Base-by-base conservation (phyloP, 2,888 invertebrate genomes). In the Scelioninae gen. 1 region DNA sequence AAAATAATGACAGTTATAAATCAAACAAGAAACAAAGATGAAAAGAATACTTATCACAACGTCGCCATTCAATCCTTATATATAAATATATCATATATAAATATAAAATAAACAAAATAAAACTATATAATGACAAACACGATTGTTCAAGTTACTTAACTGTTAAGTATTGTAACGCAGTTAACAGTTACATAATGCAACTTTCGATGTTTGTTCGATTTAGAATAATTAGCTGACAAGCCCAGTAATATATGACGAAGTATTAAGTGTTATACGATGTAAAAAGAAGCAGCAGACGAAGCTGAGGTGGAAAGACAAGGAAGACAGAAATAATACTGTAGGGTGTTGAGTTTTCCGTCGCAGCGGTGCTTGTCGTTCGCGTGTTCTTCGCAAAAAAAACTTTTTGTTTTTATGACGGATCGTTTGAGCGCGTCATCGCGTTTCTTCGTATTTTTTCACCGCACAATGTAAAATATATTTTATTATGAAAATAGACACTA, bases 61-160 rank as follows among this genome's bases (percentile, higher is more conserved):
- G 34, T 68, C 68, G 69, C 34, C 68, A 80, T 82, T 76, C 69
- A 82, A 63, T 38, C 55, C 75, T 69, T 76, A 76, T 53, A 68
- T 68, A 76, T 60, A 75, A 55, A 80, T 53, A 69, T 75, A 75
- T 74, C 76, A 62, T 55, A 80, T 80, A 68, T 80, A 72, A 63
- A 75, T 75, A 75, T 75, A 55, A 65, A 75, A 15, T 55, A 69
- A 69, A 58, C 32, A 45, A 69, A n/a, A 56, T 65, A 65, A 74
- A 43, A 45, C 10, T 71, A 49, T 49, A 51, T 51, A 38, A 16
- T 15, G 53, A 45, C 69, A 63, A 60, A 56, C 78, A 31, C 55
- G 71, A 79, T 16, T 9, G 71, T 72, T 65, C 13, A 49, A 55
- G 45, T 68, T 56, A 65, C 40, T 16, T 71, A 56, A 63, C 77